Conservation (phyloP, 2,888 invertebrate species). For the Omphaloscelis lunosa region DNA sequence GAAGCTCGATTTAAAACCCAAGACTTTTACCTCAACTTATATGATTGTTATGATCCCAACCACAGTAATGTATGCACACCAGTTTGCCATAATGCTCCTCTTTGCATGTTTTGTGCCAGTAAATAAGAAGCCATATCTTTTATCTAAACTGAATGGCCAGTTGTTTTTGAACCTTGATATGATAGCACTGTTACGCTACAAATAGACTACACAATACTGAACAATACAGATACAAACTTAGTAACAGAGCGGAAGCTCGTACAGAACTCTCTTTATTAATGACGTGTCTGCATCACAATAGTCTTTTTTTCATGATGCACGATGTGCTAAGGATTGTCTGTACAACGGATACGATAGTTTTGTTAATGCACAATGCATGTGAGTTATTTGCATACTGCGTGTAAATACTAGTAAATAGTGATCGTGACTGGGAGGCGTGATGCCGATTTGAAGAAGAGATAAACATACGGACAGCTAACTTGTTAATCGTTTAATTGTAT, state of each 20-base stretch:
- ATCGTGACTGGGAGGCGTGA: constrained; percentile 73
- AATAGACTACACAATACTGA: constrained; percentile 29
- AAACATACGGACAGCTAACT: constrained; percentile 54
- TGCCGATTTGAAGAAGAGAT: constrained; percentile 61
- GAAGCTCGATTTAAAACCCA: constrained; percentile 58
- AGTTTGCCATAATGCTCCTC: constrained; percentile 10
- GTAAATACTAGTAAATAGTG: constrained; percentile 67
- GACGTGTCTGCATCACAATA: constrained; percentile 54
- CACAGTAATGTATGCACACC: constrained; percentile 20
- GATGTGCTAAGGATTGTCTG: constrained; percentile 44
- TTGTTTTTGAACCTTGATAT: constrained; percentile 39
- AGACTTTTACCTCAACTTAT: constrained; percentile 34
- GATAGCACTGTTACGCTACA: constrained; percentile 29
- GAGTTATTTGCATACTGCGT: constrained; percentile 68
- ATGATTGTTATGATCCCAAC: constrained; percentile 40
- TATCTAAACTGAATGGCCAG: neutral
- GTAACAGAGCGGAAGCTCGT: constrained; percentile 32
- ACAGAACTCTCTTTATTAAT: constrained; percentile 57
- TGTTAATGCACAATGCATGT: constrained; percentile 65
- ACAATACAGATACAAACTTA: constrained; percentile 35
- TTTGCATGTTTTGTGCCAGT: constrained; percentile 24
- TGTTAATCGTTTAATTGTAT: constrained; percentile 57
- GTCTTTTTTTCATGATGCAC: constrained; percentile 49
- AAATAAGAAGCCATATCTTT: constrained; percentile 14
- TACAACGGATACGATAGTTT: constrained; percentile 57